Conservation (phyloP, 2,888 invertebrate genomes). For the Scaptomyza parva region DNA sequence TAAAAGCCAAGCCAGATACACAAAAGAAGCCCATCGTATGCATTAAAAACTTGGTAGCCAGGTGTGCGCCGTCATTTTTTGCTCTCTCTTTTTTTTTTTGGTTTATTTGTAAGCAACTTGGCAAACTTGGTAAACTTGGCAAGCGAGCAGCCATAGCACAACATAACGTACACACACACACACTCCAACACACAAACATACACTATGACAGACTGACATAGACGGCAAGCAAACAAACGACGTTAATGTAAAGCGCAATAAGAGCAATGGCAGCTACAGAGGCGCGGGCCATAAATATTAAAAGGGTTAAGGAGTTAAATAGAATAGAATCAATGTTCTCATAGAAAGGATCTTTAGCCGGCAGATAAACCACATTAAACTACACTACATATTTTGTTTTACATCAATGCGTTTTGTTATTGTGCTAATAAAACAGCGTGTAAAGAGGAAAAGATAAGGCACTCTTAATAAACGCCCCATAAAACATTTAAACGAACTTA, state of each 20-base stretch:
- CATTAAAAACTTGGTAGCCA: constrained; percentile 48
- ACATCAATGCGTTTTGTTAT: background rate
- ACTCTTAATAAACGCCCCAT: constrained; percentile 50
- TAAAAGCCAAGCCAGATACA: constrained; percentile 51
- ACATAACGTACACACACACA: constrained; percentile 27
- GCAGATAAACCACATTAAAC: background rate
- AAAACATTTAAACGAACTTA: constrained; percentile 56
- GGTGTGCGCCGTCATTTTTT: constrained; percentile 40
- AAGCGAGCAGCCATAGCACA: constrained; percentile 58
- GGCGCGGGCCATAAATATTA: constrained; percentile 36
- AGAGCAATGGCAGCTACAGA: constrained; percentile 64
- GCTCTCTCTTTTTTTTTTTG: constrained; percentile 6
- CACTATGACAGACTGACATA: constrained; percentile 22
- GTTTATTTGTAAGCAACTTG: constrained; percentile 32
- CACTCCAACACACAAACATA: constrained; percentile 5
- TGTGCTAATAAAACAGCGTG: constrained; percentile 9
- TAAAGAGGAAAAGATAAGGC: constrained; percentile 51
- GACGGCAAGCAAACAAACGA: constrained; percentile 37
- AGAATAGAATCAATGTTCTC: background rate
- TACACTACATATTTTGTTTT: no score
- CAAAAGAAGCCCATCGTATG: constrained; percentile 56
- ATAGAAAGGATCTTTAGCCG: constrained; percentile 21
- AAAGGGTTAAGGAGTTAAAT: constrained; percentile 4
- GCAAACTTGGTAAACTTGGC: constrained; percentile 44
- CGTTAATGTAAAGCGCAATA: constrained; percentile 52